Base-by-base conservation (phyloP, 2,888 invertebrate genomes). In the Auanema sp. region DNA sequence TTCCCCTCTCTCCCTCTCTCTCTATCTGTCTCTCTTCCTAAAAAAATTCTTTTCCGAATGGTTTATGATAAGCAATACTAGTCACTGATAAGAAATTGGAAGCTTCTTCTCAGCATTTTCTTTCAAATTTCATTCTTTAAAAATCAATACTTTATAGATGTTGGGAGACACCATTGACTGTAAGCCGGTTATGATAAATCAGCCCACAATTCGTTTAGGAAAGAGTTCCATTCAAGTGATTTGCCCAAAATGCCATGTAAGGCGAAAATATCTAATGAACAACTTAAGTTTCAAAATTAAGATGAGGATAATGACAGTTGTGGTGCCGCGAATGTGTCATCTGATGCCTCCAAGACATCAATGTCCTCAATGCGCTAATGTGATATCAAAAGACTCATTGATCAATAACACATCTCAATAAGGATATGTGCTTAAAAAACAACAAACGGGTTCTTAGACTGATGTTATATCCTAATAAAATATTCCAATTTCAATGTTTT, bases 281-380 rank as follows among this genome's bases (percentile, higher is more conserved):
- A 8, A 33, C n/a, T n/a, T n/a, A 33, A 8, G 8, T 33, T 33
- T 33, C 33, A 33, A 33, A 33, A 5, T 47, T 47, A 16, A 47
- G 47, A 18, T 16, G 16, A 16, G 47, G 6, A 47, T 47, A 5
- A 16, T 47, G 16, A 47, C 47, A 18, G 47, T 47, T 16, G 21
- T 47, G 16, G 47, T 47, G 3, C 47, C 16, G 5, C 3, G 47
- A 18, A 16, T 47, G 47, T 47, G 47, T 21, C 16, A 47, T 21
- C 47, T 47, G 47, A 16, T 47, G 47, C 47, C 47, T 21, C 47
- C 47, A 21, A 16, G 21, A 47, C 47, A 47, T 21, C 47, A 47
- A 47, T 47, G 47, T 10, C 47, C 47, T 21, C 47, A 47, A 16
- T 47, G 47, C 21, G 47, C 16, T 16, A 21, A 16, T 21, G 21